Evolutionary conservation across 2,797 vertebrate species (phyloP), one percentile per base, ranked within the genome.

Genomic region (Protosalanx chinensis): DNA sequence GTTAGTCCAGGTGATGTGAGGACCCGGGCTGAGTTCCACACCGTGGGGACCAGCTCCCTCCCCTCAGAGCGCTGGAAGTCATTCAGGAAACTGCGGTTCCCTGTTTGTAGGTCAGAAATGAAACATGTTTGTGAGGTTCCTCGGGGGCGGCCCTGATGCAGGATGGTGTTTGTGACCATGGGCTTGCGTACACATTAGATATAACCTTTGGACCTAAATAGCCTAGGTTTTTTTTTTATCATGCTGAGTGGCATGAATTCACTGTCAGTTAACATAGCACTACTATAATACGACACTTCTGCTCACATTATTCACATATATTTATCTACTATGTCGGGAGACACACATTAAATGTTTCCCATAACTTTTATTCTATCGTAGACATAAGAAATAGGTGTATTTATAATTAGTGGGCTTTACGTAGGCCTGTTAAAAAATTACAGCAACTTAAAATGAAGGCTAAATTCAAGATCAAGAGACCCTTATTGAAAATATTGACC

Each of bases 1-100:
- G 85, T 90, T 56, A 87, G 79, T 4, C 84, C 82, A 0, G 82
- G 77, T 35, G 93, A 75, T 58, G 84, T 51, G 79, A 76, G 74
- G 29, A 86, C 79, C 0, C 56, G 86, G 13, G 80, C 89, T 0
- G 79, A 81, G 37, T 91, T 86, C 73, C 90, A 90, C 20, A 87
- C 37, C 33, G 87, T 88, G 0, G 91, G 89, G 13, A 90, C 90
- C 75, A 98, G 90, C 81, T 97, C 92, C 1, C 92, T 88, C 66
- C 95, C 95, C 77, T 93, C 94, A 0, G 95, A 94, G 68, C 94
- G 93, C 89, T 98, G 95, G 91, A 95, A 98, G 82, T 96, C 95
- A 81, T 98, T 98, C 66, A 98, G 83, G 0, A 93, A 88, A 30
- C 95, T 97, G 72, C 94, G 93, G 73, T 90, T 87, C 33, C 88